Evolutionary conservation across 2,113 vertebrate genomes (phyloP), one percentile per base, ranked within the genome.

Genomic region (Neolamprologus toae): DNA sequence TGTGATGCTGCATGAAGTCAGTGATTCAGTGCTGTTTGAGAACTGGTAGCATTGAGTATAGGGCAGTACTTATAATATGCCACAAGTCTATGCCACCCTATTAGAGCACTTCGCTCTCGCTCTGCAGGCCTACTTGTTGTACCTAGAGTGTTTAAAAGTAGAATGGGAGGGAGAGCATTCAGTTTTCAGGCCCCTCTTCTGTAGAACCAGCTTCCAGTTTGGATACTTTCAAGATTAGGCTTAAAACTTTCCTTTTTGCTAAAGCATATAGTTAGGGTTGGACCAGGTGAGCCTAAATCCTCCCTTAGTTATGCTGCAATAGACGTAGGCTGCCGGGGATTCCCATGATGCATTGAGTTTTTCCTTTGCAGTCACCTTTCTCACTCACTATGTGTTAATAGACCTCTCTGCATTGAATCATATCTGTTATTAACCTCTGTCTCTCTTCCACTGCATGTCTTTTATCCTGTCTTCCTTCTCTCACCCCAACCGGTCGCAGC

Each of bases 141-240:
- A 2, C 54, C 54, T 14, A 1, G 23, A 57, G 21, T 57, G 26
- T 14, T 57, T 57, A 57, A 57, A 57, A 57, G 3, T 57, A 57
- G 54, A 26, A 57, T 57, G 0, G 12, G 21, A 57, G 21, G 54
- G 0, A 57, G 21, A 57, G 21, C 7, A 21, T 57, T 57, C 54
- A 57, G 21, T 57, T 57, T 57, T 57, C 23, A 26, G 23, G 54
- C 54, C 1, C n/a, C 2, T 54, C 51, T 54, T 53, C 49, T 53
- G 1, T 57, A 1, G 54, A 57, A 26, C 54, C 54, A 57, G 12
- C 4, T 57, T 26, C 3, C 23, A 57, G 23, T 26, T 55, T 26
- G 54, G 54, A 55, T 54, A 0, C 6, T 55, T 55, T 55, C 0
- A 55, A 55, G 21, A 55, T 55, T 8, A 55, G 3, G 21, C 53